Evolutionary conservation across 2,888 invertebrate species (phyloP), one percentile per base, ranked within the genome.

Genomic region (Acanthosoma haemorrhoidale): DNA sequence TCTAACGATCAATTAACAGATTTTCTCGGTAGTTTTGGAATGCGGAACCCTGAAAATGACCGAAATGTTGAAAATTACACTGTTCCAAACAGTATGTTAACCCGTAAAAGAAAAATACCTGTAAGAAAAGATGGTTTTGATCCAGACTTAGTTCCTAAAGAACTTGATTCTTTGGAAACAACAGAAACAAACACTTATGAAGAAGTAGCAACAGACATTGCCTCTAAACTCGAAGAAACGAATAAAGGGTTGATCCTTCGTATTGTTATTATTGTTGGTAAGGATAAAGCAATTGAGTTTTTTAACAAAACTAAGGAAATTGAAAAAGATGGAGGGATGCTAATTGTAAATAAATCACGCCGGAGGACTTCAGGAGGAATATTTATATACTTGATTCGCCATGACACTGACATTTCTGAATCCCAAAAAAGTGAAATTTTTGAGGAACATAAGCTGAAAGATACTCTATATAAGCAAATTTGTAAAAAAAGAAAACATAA

Each of bases 1-100:
- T 61, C 72, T 5, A 72, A 70, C 39, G 72, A 70, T 21, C 64
- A 70, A 18, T 66, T 73, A 18, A 59, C 72, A 11, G 72, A 73
- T 69, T 68, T 73, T 15, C 58, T 73, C n/a, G 68, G 66, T n/a
- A 70, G 66, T 31, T 69, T 73, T 59, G 67, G 57, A 15, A 69
- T 73, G 69, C 68, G 68, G 13, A 71, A 68, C 21, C 66, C 69
- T 11, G 69, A 69, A 32, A 69, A 69, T 18, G 72, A 73, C 38
- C 57, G 72, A 18, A 73, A 71, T 38, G 72, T 73, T 21, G 72
- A 73, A 59, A 73, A 73, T 61, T 73, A 73, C 34, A 36, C 60
- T 4, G 43, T 73, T 8, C 71, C 71, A 2, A 39, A 58, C 16
- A 61, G 61, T 16, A 32, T 36, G 57, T 63, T 51, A 25, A 21